phyloP scores from a whole-genome alignment of 2,888 invertebrate genomes.

The Sipunculus nudus region DNA sequence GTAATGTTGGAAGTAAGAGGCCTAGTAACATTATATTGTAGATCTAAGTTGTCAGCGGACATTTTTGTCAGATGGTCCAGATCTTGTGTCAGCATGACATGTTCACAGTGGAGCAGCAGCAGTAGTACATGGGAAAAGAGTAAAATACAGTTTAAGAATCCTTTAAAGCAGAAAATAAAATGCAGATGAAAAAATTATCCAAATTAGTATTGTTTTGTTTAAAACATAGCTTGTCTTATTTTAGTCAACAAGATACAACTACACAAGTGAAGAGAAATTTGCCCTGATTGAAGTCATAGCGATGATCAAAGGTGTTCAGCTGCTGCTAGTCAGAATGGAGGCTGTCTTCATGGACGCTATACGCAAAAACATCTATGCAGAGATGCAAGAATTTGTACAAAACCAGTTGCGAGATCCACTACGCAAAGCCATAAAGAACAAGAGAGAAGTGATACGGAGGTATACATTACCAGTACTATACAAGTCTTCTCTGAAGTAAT shows the following conservation, averaged over 20 bases:
- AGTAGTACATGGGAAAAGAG: too few relatives aligned
- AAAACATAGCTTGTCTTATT: neutral
- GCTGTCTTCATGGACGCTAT: constrained; percentile 93
- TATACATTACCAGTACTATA: constrained; percentile 32
- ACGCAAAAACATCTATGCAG: constrained; percentile 90
- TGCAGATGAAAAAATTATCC: neutral
- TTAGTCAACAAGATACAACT: constrained; percentile 95
- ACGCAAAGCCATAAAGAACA: constrained; percentile 96
- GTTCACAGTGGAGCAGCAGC: too few relatives aligned
- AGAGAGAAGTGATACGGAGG: constrained; percentile 85
- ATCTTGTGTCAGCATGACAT: too few relatives aligned
- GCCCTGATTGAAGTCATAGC: constrained; percentile 98
- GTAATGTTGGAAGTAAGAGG: too few relatives aligned
- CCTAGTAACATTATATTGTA: too few relatives aligned
- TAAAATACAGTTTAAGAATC: too few relatives aligned
- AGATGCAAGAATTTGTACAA: constrained; percentile 97
- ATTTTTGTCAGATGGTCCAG: too few relatives aligned
- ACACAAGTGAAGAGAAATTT: constrained; percentile 95
- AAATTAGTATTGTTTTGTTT: neutral
- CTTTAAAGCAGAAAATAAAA: too few relatives aligned
- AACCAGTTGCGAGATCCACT: constrained; percentile 87
- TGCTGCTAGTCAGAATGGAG: constrained; percentile 96
- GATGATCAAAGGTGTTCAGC: constrained; percentile 97
- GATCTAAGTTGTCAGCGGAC: too few relatives aligned
- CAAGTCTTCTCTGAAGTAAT: neutral